Conservation (phyloP, 2,797 vertebrate genomes). For the Hippocampus kuda region DNA sequence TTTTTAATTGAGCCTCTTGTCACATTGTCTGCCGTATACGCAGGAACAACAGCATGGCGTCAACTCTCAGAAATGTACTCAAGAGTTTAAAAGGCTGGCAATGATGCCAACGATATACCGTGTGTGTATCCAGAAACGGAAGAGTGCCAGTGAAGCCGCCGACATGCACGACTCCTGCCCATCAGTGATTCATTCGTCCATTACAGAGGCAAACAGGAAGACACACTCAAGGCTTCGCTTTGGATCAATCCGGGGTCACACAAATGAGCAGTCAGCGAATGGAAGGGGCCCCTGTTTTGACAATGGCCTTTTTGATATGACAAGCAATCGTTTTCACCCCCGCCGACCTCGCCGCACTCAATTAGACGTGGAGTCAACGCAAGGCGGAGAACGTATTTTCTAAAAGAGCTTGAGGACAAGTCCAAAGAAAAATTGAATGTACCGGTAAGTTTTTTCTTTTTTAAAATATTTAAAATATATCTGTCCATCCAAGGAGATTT, state of each 20-base stretch:
- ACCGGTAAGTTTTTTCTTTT: neutral
- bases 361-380: slow-evolving; percentile 42
- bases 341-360: slow-evolving; percentile 17
- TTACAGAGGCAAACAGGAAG: slow-evolving; percentile 8
- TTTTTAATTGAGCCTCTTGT: slow-evolving; percentile 46
- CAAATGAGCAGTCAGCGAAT: slow-evolving; percentile 1
- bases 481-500: neutral
- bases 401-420: slow-evolving; percentile 13
- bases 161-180: slow-evolving; percentile 16
- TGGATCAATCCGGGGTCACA: slow-evolving; percentile 30
- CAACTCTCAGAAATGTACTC: slow-evolving; percentile 34
- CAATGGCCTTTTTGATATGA: slow-evolving; percentile 31
- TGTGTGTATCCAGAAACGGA: slow-evolving; percentile 28
- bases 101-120: slow-evolving; percentile 20
- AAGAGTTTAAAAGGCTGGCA: slow-evolving; percentile 29
- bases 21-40: slow-evolving; percentile 29
- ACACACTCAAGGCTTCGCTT: slow-evolving; percentile 20
- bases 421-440: neutral
- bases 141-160: slow-evolving; percentile 10
- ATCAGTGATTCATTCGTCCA: slow-evolving; percentile 13
- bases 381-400: slow-evolving; percentile 53
- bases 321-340: neutral
- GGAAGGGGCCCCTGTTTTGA: slow-evolving; percentile 26
- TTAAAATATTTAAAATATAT: neutral
- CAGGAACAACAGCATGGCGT: slow-evolving; percentile 18